Percentiles rank a stretch among this genome's conserved stretches.
Conservation (phyloP, 1,140 invertebrate genomes). For the Drosophila varians region DNA sequence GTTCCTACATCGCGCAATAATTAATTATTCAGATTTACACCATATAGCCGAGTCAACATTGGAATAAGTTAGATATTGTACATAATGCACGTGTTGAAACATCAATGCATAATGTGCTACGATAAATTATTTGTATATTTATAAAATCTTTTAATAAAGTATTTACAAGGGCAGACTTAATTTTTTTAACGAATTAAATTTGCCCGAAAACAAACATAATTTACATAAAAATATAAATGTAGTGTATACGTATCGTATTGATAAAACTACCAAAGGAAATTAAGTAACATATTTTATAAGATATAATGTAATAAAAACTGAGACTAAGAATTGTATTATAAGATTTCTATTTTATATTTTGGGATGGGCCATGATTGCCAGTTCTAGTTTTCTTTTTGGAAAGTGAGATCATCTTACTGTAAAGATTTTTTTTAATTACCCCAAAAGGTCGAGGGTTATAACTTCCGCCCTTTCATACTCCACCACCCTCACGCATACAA, state of each 20-base stretch:
- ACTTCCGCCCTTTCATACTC: not conserved
- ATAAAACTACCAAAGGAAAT: slow-evolving; percentile 74
- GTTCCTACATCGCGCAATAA: slow-evolving; percentile 94
- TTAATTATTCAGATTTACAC: slow-evolving; percentile 94
- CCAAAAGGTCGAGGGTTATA: not conserved
- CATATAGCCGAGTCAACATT: slow-evolving; percentile 86
- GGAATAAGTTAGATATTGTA: slow-evolving; percentile 62
- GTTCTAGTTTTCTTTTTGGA: not conserved
- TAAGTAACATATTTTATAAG: slow-evolving; percentile 78
- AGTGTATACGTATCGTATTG: slow-evolving; percentile 76
- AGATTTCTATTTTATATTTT: not conserved
- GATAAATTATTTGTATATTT: slow-evolving; percentile 73
- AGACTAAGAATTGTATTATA: slow-evolving; percentile 63
- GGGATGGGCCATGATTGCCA: not conserved
- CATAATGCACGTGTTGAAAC: slow-evolving; percentile 37
- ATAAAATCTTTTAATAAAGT: slow-evolving; percentile 66
- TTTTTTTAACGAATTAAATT: slow-evolving; percentile 68
- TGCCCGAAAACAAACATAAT: slow-evolving; percentile 56
- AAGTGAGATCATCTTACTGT: not conserved
- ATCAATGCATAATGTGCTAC: slow-evolving; percentile 53
- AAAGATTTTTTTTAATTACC: not conserved
- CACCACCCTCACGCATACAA: not conserved
- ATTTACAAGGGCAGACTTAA: slow-evolving; percentile 60
- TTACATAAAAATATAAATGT: slow-evolving; percentile 67
- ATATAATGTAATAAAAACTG: slow-evolving; percentile 68